Conservation (phyloP, 2,797 vertebrate species). For the Orientallactaga sibirica region DNA sequence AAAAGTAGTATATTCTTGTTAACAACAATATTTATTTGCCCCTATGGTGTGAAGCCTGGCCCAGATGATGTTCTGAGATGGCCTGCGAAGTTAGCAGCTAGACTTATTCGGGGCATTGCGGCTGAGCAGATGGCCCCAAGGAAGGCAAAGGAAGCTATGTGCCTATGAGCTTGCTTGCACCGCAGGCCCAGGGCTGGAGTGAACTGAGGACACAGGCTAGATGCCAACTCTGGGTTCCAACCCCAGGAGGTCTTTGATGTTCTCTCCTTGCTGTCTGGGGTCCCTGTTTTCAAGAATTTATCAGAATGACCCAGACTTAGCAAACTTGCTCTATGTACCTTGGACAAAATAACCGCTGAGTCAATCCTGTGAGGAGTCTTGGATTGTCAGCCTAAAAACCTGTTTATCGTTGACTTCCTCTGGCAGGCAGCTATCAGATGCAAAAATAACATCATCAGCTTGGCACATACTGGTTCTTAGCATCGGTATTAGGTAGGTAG, state of each 20-base stretch:
- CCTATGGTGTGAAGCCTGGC: background rate
- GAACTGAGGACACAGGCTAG: constrained; percentile 78
- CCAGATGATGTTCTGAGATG: background rate
- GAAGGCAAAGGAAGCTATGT: constrained; percentile 9
- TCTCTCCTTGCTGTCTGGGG: constrained; percentile 69
- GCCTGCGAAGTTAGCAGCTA: constrained; percentile 5
- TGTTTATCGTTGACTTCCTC: constrained; percentile 75
- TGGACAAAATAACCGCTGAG: constrained; percentile 81
- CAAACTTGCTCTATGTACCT: constrained; percentile 80
- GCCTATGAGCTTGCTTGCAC: constrained; percentile 31
- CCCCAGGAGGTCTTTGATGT: constrained; percentile 82
- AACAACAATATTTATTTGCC: background rate
- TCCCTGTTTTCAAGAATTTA: constrained; percentile 84
- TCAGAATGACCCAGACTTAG: constrained; percentile 82
- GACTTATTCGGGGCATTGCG: background rate
- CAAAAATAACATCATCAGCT: constrained; percentile 56
- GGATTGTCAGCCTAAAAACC: constrained; percentile 71
- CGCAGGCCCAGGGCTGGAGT: constrained; percentile 54
- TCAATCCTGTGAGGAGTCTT: constrained; percentile 77
- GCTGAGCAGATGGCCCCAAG: constrained; percentile 39
- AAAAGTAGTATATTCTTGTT: background rate
- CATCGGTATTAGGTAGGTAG: constrained; percentile 33
- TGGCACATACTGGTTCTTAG: constrained; percentile 16
- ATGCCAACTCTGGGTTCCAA: constrained; percentile 68
- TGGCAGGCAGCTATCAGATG: constrained; percentile 61